phyloP scores from a whole-genome alignment of 2,888 invertebrate genomes.

The Rhabditophanes sp. region DNA sequence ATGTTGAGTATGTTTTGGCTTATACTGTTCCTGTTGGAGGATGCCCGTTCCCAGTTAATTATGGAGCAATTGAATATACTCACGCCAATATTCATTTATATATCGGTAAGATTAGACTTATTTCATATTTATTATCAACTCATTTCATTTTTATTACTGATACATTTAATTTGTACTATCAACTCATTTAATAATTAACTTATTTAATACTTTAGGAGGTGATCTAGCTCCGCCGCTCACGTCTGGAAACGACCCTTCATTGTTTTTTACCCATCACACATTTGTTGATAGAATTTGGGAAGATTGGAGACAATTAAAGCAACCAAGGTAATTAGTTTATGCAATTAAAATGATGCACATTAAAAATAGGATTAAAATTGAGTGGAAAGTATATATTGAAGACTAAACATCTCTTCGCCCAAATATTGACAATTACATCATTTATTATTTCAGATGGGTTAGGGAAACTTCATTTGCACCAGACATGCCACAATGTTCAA shows the following conservation, averaged over 20 bases:
- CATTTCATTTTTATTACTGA: conserved; percentile 18
- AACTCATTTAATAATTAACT: conserved; percentile 6
- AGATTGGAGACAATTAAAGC: conserved; percentile 37
- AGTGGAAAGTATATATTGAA: too few relatives aligned
- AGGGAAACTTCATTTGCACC: conserved; percentile 32
- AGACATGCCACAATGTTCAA: conserved; percentile 34
- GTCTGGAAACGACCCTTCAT: conserved; percentile 39
- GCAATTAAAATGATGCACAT: too few relatives aligned
- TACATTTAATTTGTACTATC: conserved; percentile 11
- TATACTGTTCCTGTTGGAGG: conserved; percentile 40
- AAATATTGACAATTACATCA: too few relatives aligned
- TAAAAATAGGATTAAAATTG: too few relatives aligned
- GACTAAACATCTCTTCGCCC: too few relatives aligned
- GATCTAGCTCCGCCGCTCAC: conserved; percentile 30
- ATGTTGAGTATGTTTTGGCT: conserved; percentile 38
- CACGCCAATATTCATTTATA: conserved; percentile 41
- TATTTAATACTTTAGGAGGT: conserved; percentile 8
- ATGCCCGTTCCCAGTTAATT: conserved; percentile 41
- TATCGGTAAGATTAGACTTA: conserved; percentile 11
- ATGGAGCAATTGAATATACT: conserved; percentile 37
- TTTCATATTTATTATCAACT: conserved; percentile 1
- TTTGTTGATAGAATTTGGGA: conserved; percentile 46
- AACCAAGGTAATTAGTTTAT: too few relatives aligned
- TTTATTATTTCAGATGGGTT: conserved; percentile 33
- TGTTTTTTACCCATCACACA: conserved; percentile 45